Evolutionary conservation across 2,797 vertebrate genomes (phyloP).

Genomic region (Gouania willdenowi): DNA sequence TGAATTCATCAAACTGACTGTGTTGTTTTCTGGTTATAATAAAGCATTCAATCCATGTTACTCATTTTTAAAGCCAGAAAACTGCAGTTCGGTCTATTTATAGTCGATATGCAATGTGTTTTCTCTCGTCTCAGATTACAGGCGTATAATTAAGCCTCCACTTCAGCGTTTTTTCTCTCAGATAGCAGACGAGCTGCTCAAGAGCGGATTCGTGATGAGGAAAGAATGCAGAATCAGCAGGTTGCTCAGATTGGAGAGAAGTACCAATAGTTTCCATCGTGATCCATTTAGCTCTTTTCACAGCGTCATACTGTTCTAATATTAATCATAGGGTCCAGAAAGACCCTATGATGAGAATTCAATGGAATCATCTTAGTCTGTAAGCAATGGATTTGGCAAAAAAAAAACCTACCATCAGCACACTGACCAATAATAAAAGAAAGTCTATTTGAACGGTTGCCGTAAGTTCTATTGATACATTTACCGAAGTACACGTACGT

Average conservation of each 20-base stretch:
- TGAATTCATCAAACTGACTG: too few species aligned
- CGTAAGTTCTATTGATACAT: too few species aligned
- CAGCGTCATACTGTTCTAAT: slow-evolving; percentile 30
- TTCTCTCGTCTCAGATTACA: slow-evolving; percentile 39
- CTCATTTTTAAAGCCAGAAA: neutral
- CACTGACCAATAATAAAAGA: too few species aligned
- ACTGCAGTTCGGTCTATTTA: slow-evolving; percentile 21
- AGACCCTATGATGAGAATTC: too few species aligned
- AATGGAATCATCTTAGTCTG: too few species aligned
- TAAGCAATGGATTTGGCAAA: too few species aligned
- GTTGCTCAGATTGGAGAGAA: slow-evolving; percentile 21
- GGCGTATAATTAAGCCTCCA: slow-evolving; percentile 40
- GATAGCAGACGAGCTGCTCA: slow-evolving; percentile 7
- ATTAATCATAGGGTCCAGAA: slow-evolving; percentile 18
- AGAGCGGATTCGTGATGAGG: slow-evolving; percentile 39
- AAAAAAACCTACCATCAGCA: too few species aligned
- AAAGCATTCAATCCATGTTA: too few species aligned
- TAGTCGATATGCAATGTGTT: slow-evolving; percentile 26
- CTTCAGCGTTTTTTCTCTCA: slow-evolving; percentile 25
- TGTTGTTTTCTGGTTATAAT: too few species aligned
- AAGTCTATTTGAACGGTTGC: too few species aligned
- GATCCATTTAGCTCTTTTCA: slow-evolving; percentile 7
- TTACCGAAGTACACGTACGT: too few species aligned
- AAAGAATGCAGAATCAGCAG: slow-evolving; percentile 42
- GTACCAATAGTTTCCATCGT: slow-evolving; percentile 13